Percentiles rank a stretch among this genome's conserved stretches.
These are phyloP conservation scores for Heliconius aoede DNA, from an alignment of 2,888 invertebrate species.

Conservation along the genomic window DNA sequence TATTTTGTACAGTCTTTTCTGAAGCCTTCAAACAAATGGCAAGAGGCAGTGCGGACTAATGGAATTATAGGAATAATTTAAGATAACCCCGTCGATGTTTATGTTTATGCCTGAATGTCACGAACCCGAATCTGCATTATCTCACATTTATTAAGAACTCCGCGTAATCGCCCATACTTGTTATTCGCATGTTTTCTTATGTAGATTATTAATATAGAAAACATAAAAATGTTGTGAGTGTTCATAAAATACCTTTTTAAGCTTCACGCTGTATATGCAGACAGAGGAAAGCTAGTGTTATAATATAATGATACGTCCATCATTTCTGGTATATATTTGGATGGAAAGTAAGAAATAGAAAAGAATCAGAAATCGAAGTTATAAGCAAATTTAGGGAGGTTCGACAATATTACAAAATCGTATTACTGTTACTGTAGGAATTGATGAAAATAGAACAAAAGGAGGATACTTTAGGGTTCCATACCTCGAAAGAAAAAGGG, in stretches of 20 bases:
- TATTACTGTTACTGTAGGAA: too few relatives aligned
- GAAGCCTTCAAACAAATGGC: conserved; percentile 56
- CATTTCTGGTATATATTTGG: too few relatives aligned
- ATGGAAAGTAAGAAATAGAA: too few relatives aligned
- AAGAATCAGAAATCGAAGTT: too few relatives aligned
- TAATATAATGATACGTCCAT: too few relatives aligned
- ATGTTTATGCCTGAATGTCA: conserved; percentile 55
- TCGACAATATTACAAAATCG: too few relatives aligned
- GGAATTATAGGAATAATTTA: conserved; percentile 59
- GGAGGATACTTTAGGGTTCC: too few relatives aligned
- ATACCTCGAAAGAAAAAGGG: too few relatives aligned
- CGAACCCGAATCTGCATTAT: conserved; percentile 54
- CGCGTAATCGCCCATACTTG: conserved; percentile 52
- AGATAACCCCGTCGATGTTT: conserved; percentile 72
- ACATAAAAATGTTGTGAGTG: not conserved
- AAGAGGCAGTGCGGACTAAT: conserved; percentile 54
- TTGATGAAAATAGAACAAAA: too few relatives aligned
- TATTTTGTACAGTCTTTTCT: conserved; percentile 55
- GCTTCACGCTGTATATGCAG: too few relatives aligned
- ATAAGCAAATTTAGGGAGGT: too few relatives aligned
- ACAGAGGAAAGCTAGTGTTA: too few relatives aligned
- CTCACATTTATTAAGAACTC: conserved; percentile 57
- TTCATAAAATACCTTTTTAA: not conserved
- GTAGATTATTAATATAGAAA: not conserved
- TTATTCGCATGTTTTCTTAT: conserved; percentile 39